phyloP scores from a whole-genome alignment of 1,140 invertebrate species.

The Diabrotica undecimpunctata region DNA sequence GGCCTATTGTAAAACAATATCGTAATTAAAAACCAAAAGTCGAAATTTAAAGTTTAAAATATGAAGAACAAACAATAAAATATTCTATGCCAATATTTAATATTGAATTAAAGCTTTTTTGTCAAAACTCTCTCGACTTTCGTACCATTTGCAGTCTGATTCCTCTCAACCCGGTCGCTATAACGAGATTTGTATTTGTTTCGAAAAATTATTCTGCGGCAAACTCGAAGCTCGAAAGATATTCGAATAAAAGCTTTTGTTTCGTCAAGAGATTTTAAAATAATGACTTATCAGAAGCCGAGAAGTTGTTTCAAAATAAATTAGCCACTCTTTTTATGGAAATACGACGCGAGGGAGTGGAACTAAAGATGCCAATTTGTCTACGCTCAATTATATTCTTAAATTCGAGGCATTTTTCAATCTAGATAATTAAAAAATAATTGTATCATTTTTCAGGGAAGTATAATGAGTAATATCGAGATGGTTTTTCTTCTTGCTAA shows the following conservation, averaged over 20 bases:
- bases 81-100: no score
- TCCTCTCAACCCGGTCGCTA: neutral
- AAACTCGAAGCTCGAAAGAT: neutral
- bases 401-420: conserved; percentile 18
- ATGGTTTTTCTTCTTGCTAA: no score
- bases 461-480: neutral
- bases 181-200: neutral
- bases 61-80: no score
- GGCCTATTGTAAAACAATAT: no score
- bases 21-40: no score
- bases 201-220: neutral
- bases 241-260: conserved; percentile 6
- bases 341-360: conserved; percentile 18
- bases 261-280: conserved; percentile 13
- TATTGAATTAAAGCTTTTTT: no score
- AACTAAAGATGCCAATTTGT: conserved; percentile 22
- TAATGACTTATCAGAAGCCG: conserved; percentile 19
- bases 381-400: conserved; percentile 14
- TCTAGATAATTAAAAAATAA: conserved; percentile 19
- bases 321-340: conserved; percentile 20
- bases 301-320: conserved; percentile 17
- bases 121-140: neutral
- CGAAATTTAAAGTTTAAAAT: no score
- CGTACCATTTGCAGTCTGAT: neutral
- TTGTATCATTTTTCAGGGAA: conserved; percentile 15